These are phyloP conservation scores for Cabera pusaria DNA, from an alignment of 2,888 invertebrate species.

Conservation along the genomic window DNA sequence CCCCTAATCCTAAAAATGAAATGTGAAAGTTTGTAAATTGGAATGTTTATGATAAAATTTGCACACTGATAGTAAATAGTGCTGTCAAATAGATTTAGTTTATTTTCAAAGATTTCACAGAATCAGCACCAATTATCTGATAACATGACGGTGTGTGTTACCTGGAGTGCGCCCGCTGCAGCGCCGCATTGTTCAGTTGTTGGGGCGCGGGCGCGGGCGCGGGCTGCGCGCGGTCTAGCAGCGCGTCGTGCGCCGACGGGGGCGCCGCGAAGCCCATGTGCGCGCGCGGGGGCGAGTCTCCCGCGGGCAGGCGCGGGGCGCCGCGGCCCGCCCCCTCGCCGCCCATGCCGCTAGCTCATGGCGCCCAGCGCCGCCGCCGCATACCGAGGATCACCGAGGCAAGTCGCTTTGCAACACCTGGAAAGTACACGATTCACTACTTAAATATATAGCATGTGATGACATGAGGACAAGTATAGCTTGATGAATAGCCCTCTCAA, in stretches of 20 bases:
- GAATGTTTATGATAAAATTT: too few species aligned
- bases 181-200: conserved; percentile 55
- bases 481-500: too few species aligned
- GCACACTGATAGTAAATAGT: too few species aligned
- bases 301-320: conserved; percentile 85
- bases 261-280: conserved; percentile 82
- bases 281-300: conserved; percentile 84
- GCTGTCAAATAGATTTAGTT: too few species aligned
- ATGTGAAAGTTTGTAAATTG: too few species aligned
- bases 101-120: too few species aligned
- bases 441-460: too few species aligned
- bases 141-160: too few species aligned
- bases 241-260: conserved; percentile 83
- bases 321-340: conserved; percentile 86
- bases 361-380: conserved; percentile 66
- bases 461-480: too few species aligned
- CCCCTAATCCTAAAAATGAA: too few species aligned
- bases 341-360: conserved; percentile 82
- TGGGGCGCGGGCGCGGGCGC: conserved; percentile 55
- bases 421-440: background rate
- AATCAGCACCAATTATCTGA: too few species aligned
- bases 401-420: conserved; percentile 8
- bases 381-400: conserved; percentile 28
- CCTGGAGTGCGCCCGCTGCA: conserved; percentile 89
- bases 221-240: conserved; percentile 70